These are phyloP conservation scores for Ichneumoninae sp. DNA, from an alignment of 2,888 invertebrate genomes.

Conservation along the genomic window DNA sequence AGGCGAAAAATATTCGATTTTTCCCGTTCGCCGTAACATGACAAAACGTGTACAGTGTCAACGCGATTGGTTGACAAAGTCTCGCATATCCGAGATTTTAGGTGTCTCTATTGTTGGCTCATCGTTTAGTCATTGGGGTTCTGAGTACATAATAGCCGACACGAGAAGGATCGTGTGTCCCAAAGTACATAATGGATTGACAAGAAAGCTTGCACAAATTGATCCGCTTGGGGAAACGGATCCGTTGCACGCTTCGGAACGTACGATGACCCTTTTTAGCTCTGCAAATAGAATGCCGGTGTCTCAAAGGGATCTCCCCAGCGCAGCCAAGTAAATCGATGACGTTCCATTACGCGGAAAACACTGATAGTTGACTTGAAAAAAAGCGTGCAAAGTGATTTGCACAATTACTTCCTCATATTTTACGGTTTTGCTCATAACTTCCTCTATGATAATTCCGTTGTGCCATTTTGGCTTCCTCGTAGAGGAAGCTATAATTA, in stretches of 20 bases:
- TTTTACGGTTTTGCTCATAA: too few relatives aligned
- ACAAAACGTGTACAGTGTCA: too few relatives aligned
- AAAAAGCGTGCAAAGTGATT: background rate
- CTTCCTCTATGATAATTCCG: too few relatives aligned
- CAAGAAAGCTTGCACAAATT: slow-evolving; percentile 12
- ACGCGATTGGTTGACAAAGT: background rate
- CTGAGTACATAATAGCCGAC: background rate
- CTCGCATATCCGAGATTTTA: background rate
- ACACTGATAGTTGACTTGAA: background rate
- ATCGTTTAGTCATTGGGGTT: background rate
- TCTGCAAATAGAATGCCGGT: slow-evolving; percentile 25
- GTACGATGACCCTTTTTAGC: slow-evolving; percentile 36
- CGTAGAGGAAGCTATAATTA: too few relatives aligned
- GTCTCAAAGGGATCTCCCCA: background rate
- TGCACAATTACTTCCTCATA: too few relatives aligned
- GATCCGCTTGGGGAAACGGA: slow-evolving; percentile 4
- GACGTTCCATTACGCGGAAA: background rate
- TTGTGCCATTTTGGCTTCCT: too few relatives aligned
- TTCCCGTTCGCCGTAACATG: background rate
- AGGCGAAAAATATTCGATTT: background rate
- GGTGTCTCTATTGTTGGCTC: background rate
- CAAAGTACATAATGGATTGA: slow-evolving; percentile 8
- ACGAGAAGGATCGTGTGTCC: slow-evolving; percentile 9
- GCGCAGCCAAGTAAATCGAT: slow-evolving; percentile 19
- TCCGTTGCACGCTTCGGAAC: slow-evolving; percentile 14